A percentile compares a stretch with the other conserved stretches of the same genome.
Conservation (phyloP, 2,113 vertebrate genomes). For the Grammomys surdaster region DNA sequence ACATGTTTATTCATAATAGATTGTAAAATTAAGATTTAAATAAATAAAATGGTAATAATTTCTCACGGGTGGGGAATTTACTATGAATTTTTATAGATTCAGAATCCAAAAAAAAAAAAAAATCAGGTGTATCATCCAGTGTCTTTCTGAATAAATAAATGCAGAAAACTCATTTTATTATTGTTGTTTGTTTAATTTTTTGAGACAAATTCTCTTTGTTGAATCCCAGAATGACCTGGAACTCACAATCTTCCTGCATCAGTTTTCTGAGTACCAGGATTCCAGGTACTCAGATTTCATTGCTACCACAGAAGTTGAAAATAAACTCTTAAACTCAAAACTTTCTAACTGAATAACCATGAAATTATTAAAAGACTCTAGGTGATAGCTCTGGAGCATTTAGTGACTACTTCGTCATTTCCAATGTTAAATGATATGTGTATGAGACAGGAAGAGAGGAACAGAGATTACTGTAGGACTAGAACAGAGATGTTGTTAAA, state of each 20-base stretch:
- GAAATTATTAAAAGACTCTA: slow-evolving; percentile 17
- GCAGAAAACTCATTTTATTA: neutral
- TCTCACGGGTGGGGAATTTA: neutral
- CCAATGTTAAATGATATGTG: neutral
- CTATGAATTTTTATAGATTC: neutral
- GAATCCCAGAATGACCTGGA: neutral
- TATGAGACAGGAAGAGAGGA: neutral
- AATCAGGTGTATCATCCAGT: neutral
- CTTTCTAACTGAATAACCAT: neutral
- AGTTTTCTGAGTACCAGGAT: neutral
- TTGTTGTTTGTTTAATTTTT: neutral
- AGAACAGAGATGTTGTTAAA: neutral
- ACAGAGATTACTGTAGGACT: neutral
- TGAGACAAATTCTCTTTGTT: neutral
- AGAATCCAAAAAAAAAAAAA: neutral
- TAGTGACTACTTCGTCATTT: neutral
- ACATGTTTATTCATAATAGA: neutral
- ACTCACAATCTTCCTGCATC: neutral
- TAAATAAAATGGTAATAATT: neutral
- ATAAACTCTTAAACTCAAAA: neutral
- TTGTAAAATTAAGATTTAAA: neutral
- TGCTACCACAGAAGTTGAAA: neutral
- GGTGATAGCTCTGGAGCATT: neutral
- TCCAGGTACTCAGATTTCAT: neutral
- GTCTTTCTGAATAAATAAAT: neutral